Conservation (phyloP, 2,113 vertebrate genomes). For the Podilymbus podiceps region DNA sequence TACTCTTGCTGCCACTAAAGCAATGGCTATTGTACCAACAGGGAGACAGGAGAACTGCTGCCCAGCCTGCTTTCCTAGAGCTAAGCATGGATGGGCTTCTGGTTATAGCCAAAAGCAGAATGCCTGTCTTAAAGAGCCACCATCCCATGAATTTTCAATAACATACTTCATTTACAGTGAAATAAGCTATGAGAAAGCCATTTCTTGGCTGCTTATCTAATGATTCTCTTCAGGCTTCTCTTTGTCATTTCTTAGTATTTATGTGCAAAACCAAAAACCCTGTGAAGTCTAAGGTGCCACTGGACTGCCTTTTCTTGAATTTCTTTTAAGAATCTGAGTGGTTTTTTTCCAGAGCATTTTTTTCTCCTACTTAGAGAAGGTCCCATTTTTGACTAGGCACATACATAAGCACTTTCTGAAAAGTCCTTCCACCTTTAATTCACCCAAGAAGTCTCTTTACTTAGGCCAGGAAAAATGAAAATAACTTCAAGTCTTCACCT, state of each 20-base stretch:
- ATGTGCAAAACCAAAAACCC: constrained; percentile 39
- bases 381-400: constrained; percentile 24
- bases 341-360: background rate
- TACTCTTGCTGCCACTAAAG: background rate
- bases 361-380: background rate
- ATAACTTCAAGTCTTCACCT: background rate
- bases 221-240: background rate
- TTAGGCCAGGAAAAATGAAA: constrained; percentile 5
- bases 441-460: background rate
- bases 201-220: background rate
- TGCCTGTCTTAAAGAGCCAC: background rate
- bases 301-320: background rate
- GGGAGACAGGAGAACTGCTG: background rate
- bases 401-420: background rate
- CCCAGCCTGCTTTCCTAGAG: background rate
- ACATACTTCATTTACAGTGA: constrained; percentile 28
- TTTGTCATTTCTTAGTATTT: background rate
- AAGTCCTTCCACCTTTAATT: background rate
- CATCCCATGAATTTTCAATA: background rate
- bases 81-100: background rate
- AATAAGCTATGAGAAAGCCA: constrained; percentile 11
- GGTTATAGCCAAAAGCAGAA: background rate
- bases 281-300: background rate
- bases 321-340: background rate
- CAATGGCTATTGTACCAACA: background rate